Base-by-base conservation (phyloP, 2,113 vertebrate species). In the Scophthalmus maximus region DNA sequence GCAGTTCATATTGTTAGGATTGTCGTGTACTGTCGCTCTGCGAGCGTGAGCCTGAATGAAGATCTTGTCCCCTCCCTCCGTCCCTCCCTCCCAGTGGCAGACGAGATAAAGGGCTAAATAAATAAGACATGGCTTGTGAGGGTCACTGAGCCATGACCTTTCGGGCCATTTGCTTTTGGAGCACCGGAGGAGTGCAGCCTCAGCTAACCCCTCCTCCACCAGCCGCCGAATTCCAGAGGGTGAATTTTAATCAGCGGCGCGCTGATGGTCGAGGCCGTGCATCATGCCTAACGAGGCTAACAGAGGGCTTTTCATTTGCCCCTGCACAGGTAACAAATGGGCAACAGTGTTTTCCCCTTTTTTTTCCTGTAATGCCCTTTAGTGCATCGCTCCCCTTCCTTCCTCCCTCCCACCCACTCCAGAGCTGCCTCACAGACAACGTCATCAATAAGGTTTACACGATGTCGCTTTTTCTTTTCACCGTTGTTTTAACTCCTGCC, bases 231-330 rank as follows among this genome's bases (percentile, higher is more conserved):
- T 78, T 76, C 75, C 56, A 40, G 56, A 85, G 79, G 81, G 76
- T 44, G 76, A 82, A 90, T 92, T 91, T 87, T 88, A 92, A 93
- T 92, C 90, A 92, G 88, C 76, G 15, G 40, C 15, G 77, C 18
- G 82, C 81, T 68, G 46, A 25, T 53, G 72, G 74, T 56, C 23
- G 62, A 57, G 84, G 83, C 79, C 62, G 71, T 90, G 90, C 66
- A 88, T 91, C 89, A 87, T 66, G 76, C 81, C 79, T 90, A 93
- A 91, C 85, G 82, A 92, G 89, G 85, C 87, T 81, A 73, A 87
- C 68, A 84, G 83, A 82, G 76, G n/a, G 67, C 67, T 76, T 81
- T 82, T 89, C 87, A 89, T 88, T 91, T 84, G 79, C 69, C 57
- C 64, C 66, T 69, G 73, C 52, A 12, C 81, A 77, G 82, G 66